These are phyloP conservation scores for Poeciliopsis occidentalis DNA, from an alignment of 2,113 vertebrate species.

Conservation along the genomic window DNA sequence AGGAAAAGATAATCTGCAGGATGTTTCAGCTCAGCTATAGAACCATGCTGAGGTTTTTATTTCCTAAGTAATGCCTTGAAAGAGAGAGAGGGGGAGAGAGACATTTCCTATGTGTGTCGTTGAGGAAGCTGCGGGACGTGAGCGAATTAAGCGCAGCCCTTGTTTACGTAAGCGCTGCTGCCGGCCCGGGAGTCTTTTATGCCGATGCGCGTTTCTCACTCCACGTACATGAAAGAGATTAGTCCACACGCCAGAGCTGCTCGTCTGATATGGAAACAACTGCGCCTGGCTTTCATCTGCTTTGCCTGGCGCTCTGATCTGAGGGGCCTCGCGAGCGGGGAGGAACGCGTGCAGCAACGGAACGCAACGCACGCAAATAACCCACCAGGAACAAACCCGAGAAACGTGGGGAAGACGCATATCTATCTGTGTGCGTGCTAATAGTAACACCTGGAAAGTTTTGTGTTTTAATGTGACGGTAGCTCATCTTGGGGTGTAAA, in stretches of 20 bases:
- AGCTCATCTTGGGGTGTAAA: not conserved
- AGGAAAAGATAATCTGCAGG: constrained; percentile 68
- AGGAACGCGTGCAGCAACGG: constrained; percentile 27
- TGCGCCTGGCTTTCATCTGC: constrained; percentile 65
- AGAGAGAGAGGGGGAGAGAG: constrained; percentile 6
- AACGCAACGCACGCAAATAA: constrained; percentile 33
- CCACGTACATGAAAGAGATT: constrained; percentile 59
- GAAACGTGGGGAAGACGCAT: not conserved
- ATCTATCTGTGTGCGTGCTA: not conserved
- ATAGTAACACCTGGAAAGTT: not conserved
- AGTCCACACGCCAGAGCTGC: constrained; percentile 55
- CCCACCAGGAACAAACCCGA: constrained; percentile 6
- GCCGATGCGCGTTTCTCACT: constrained; percentile 30
- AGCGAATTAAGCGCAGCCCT: constrained; percentile 25
- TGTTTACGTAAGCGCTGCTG: constrained; percentile 41
- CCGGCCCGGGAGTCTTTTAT: constrained; percentile 29
- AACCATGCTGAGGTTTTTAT: constrained; percentile 50
- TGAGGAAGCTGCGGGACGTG: constrained; percentile 17
- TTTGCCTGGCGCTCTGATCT: constrained; percentile 56
- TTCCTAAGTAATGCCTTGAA: constrained; percentile 47
- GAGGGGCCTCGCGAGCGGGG: constrained; percentile 22
- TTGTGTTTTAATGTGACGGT: constrained; percentile 2
- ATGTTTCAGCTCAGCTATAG: constrained; percentile 58
- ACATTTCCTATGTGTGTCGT: constrained; percentile 27
- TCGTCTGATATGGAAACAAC: constrained; percentile 67